Conservation (phyloP, 2,888 invertebrate species). For the Synanthedon tipuliformis region DNA sequence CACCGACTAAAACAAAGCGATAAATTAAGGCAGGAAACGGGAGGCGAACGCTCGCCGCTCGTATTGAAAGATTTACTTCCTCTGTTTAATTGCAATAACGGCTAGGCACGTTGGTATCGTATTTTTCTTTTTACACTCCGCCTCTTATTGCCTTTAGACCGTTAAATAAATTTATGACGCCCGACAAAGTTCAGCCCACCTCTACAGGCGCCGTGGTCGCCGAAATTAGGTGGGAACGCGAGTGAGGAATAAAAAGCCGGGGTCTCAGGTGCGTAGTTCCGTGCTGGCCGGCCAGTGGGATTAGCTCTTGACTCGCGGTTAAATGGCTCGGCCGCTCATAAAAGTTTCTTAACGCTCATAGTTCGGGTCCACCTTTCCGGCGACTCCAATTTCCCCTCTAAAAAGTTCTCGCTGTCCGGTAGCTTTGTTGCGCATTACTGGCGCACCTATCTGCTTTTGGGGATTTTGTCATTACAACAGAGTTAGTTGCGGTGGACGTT, state of each 20-base stretch:
- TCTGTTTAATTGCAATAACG: constrained; percentile 71
- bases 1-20: constrained; percentile 66
- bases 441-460: constrained; percentile 33
- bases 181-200: constrained; percentile 68
- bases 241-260: constrained; percentile 56
- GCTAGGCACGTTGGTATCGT: constrained; percentile 71
- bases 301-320: constrained; percentile 62
- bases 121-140: constrained; percentile 70
- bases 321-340: constrained; percentile 59
- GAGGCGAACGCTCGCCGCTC: constrained; percentile 59
- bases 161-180: constrained; percentile 71
- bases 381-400: constrained; percentile 48
- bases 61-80: constrained; percentile 72
- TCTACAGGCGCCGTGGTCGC: constrained; percentile 42
- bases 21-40: constrained; percentile 65
- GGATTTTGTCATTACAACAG: constrained; percentile 31
- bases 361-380: constrained; percentile 43
- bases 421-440: constrained; percentile 43
- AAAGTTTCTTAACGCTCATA: constrained; percentile 65
- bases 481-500: constrained; percentile 27
- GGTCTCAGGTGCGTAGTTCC: constrained; percentile 60
- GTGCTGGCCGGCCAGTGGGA: constrained; percentile 36
- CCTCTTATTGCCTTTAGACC: constrained; percentile 69
- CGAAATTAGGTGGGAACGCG: constrained; percentile 66
- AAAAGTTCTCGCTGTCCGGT: constrained; percentile 36